Percentiles rank a stretch among this genome's conserved stretches.
Evolutionary conservation across 2,888 invertebrate species (phyloP).

Genomic region (Drosophila mercatorum): DNA sequence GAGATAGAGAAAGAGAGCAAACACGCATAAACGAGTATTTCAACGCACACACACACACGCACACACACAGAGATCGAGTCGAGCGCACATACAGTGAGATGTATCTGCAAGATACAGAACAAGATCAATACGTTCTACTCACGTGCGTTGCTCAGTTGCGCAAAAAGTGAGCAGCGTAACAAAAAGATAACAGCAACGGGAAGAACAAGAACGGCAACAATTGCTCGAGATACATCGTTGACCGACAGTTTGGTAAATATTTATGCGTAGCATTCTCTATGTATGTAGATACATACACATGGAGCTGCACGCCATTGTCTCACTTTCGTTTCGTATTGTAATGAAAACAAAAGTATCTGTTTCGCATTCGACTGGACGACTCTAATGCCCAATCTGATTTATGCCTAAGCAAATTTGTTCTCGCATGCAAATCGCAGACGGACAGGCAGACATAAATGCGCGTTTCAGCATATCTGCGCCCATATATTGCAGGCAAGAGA

Average conservation of each 20-base stretch:
- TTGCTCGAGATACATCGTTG: constrained; percentile 41
- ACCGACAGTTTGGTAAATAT: constrained; percentile 66
- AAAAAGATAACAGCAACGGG: constrained; percentile 23
- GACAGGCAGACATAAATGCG: constrained; percentile 40
- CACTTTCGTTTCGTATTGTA: constrained; percentile 60
- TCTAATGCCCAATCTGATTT: constrained; percentile 34
- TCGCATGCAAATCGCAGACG: constrained; percentile 64
- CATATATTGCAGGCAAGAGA: constrained; percentile 37
- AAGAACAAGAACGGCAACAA: constrained; percentile 14
- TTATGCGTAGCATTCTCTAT: constrained; percentile 62
- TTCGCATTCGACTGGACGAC: constrained; percentile 1
- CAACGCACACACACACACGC: constrained; percentile 41
- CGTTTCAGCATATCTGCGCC: constrained; percentile 27
- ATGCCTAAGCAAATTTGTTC: constrained; percentile 43
- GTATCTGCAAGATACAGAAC: constrained; percentile 78
- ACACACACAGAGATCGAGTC: constrained; percentile 20
- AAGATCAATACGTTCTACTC: constrained; percentile 75
- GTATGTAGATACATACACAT: constrained; percentile 53
- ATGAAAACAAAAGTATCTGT: constrained; percentile 70
- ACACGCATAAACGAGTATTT: constrained; percentile 73
- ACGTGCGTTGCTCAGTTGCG: constrained; percentile 63
- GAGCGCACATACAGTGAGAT: constrained; percentile 51
- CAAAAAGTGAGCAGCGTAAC: constrained; percentile 32
- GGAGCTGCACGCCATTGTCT: constrained; percentile 58
- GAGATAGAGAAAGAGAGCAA: constrained; percentile 30